Evolutionary conservation across 2,113 vertebrate species (phyloP).

Genomic region (Phalacrocorax pelagicus): DNA sequence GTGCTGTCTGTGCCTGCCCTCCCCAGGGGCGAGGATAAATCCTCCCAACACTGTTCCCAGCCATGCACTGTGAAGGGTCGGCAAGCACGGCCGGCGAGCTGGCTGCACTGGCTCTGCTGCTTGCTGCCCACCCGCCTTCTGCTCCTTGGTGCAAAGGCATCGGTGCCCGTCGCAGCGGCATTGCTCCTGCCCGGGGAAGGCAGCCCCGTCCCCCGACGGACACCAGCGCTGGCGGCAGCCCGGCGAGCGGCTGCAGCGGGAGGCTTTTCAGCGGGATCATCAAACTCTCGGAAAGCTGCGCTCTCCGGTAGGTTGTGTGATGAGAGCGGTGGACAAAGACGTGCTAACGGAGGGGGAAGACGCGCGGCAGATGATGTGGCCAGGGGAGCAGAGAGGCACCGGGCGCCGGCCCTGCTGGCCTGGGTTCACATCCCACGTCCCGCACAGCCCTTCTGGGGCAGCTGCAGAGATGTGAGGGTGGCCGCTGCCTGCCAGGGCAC

Average conservation of each 20-base stretch:
- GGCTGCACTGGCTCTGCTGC: neutral
- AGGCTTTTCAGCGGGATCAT: neutral
- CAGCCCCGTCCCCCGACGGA: neutral
- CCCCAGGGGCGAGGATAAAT: neutral
- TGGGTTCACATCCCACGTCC: rapidly evolving
- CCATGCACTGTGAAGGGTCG: rapidly evolving
- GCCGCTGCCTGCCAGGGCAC: neutral
- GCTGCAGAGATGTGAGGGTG: rapidly evolving
- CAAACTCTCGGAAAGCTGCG: neutral
- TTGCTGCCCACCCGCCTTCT: rapidly evolving
- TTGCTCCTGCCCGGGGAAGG: neutral
- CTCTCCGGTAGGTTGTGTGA: neutral
- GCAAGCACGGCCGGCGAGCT: neutral
- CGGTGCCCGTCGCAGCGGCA: rapidly evolving
- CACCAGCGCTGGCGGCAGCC: neutral
- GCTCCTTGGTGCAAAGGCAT: neutral
- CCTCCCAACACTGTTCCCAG: neutral
- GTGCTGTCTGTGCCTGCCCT: neutral
- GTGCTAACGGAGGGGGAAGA: neutral
- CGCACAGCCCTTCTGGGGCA: neutral
- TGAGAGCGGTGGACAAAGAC: neutral
- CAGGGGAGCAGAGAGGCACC: neutral
- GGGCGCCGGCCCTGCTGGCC: rapidly evolving
- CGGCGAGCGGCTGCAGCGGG: rapidly evolving
- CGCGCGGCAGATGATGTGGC: rapidly evolving